Conservation (phyloP, 2,113 vertebrate genomes). For the Rhipidura dahli region DNA sequence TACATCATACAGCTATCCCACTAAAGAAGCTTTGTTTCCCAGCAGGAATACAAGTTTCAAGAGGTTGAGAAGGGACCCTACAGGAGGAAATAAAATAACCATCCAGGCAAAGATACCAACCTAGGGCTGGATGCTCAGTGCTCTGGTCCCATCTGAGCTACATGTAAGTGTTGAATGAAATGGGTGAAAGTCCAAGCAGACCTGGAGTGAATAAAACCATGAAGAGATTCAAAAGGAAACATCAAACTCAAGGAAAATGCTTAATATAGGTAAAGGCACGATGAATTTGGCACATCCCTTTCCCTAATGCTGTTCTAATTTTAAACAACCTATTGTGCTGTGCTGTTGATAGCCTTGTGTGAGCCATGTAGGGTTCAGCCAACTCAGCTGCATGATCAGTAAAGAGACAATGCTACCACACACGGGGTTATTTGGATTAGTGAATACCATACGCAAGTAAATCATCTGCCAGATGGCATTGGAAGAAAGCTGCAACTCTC, state of each 20-base stretch:
- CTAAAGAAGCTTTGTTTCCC: background rate
- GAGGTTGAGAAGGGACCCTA: background rate
- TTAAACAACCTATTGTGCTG: conserved; percentile 44
- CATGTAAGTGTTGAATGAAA: background rate
- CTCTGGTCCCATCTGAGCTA: background rate
- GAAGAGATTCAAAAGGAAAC: background rate
- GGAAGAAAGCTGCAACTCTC: conserved; percentile 74
- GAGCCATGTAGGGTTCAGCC: conserved; percentile 72
- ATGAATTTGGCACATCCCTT: background rate
- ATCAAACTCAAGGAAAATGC: background rate
- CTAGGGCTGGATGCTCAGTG: background rate
- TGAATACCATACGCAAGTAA: conserved; percentile 74
- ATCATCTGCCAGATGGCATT: conserved; percentile 79
- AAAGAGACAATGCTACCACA: conserved; percentile 73
- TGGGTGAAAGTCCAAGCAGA: background rate
- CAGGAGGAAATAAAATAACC: background rate
- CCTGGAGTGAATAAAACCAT: background rate
- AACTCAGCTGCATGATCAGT: conserved; percentile 66
- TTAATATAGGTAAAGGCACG: conserved; percentile 4
- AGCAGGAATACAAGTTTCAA: background rate
- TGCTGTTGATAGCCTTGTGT: conserved; percentile 60
- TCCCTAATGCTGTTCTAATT: conserved; percentile 31
- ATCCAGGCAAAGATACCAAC: background rate
- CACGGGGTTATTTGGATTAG: conserved; percentile 77
- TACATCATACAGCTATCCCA: background rate